phyloP scores from a whole-genome alignment of 2,113 vertebrate species.

The Stegostoma tigrinum region DNA sequence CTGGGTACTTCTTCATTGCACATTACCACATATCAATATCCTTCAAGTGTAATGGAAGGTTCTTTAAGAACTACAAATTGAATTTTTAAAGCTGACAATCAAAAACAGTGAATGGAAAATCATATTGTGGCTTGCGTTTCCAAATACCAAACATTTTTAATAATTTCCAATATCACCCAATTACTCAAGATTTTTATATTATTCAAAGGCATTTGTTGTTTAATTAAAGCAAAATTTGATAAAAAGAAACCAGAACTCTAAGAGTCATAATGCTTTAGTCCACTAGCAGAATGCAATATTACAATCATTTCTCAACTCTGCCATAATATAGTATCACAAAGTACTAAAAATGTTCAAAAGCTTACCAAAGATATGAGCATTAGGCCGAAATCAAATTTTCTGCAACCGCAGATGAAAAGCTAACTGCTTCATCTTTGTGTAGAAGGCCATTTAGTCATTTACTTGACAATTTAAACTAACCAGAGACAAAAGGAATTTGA shows the following conservation, averaged over 20 bases:
- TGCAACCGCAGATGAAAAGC: neutral
- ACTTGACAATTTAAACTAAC: neutral
- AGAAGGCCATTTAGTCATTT: neutral
- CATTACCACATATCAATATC: neutral
- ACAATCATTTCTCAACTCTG: neutral
- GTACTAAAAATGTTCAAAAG: neutral
- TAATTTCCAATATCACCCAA: neutral
- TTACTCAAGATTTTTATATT: neutral
- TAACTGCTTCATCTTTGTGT: neutral
- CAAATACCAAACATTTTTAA: neutral
- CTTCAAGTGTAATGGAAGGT: neutral
- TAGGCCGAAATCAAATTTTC: neutral
- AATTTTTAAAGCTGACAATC: neutral
- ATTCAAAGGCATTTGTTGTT: constrained; percentile 6
- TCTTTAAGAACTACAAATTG: neutral
- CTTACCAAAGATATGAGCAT: neutral
- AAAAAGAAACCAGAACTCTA: neutral
- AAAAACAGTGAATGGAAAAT: neutral
- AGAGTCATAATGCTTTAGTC: neutral
- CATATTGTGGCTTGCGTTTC: neutral
- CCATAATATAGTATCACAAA: neutral
- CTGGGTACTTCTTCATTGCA: neutral
- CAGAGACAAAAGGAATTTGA: neutral
- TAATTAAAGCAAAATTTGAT: neutral
- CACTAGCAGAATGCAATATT: neutral